Base-by-base conservation (phyloP, 2,113 vertebrate genomes). In the Mandrillus leucophaeus region DNA sequence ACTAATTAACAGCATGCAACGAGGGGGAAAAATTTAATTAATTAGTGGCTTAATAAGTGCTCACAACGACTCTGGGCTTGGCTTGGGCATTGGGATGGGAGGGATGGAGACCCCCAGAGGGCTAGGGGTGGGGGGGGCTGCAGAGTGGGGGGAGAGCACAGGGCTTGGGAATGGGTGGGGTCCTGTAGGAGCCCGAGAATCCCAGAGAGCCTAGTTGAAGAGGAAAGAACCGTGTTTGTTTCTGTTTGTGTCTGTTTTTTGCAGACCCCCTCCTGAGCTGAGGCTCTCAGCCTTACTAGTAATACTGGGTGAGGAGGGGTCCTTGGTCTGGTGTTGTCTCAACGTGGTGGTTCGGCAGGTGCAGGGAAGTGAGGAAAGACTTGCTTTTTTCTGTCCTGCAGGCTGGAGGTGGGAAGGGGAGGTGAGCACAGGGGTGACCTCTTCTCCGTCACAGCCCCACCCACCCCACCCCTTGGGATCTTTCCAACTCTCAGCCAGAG, bases 1-100 rank as follows among this genome's bases (percentile, higher is more conserved):
- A 97, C 97, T 98, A 98, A 98, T 97, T 84, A 98, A 98, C 73
- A 88, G 85, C 96, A 97, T 50, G 95, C 94, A 98, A 97, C 97
- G 93, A 97, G 98, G 98, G 95, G 83, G 96, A 94, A 98, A 98
- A 96, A 97, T 98, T 98, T 97, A 97, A 97, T 98, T 98, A 98
- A 98, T 98, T 97, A 98, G 92, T 89, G 88, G 91, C 95, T 96
- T 98, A 97, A 96, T 88, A 97, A 97, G 89, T 96, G 22, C 87
- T 45, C 66, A 88, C 92, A 91, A 96, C 25, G 89, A 97, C 79
- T 97, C 94, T 82, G 86, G 73, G 93, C 81, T 92, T 73, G 79
- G 57, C 55, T 96, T 90, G 55, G 68, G 61, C 89, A 64, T 30
- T 32, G 86, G 82, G 88, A 72, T 43, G 22, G 40, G 43, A 59